Evolutionary conservation across 2,113 vertebrate genomes (phyloP), one percentile per base, ranked within the genome.

Genomic region (Salvelinus namaycush): DNA sequence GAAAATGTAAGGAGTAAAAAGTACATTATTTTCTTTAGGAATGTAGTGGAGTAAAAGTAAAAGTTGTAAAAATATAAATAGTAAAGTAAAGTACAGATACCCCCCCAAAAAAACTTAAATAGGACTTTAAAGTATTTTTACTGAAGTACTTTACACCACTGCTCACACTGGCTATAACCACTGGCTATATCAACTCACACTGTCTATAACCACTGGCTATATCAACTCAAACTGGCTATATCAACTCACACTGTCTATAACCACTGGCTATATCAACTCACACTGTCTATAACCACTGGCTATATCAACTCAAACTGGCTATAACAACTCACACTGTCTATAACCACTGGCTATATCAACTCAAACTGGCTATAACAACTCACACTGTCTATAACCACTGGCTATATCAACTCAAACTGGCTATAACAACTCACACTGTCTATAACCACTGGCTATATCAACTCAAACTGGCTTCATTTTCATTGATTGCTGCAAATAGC

Each of bases 281-380:
- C 26, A 64, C 62, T 64, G 22, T 0, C 4, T 31, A 31, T 31
- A 31, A 29, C 39, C 7, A 64, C 62, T 64, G 39, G 22, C 62
- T 64, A 64, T 26, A 64, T 9, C 22, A 64, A 64, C 62, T 64
- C n/a, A 64, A 64, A 64, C 62, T 64, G 22, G 62, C 62, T 39
- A n/a, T n/a, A n/a, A n/a, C n/a, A n/a, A n/a, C n/a, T n/a, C n/a
- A n/a, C 31, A 34, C 34, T 39, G 34, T 0, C 4, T 31, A 31
- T 31, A 31, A 29, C 39, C 7, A 64, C 62, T 64, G 39, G 22
- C 62, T 64, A 64, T 26, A 64, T 9, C 22, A 64, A 64, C 62
- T 64, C n/a, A 64, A 64, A 64, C 62, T 64, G 22, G 62, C 62
- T 39, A n/a, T n/a, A n/a, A n/a, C n/a, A n/a, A n/a, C n/a, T n/a